Evolutionary conservation across 2,888 invertebrate species (phyloP).

Genomic region (Lepidochrysops patricia): DNA sequence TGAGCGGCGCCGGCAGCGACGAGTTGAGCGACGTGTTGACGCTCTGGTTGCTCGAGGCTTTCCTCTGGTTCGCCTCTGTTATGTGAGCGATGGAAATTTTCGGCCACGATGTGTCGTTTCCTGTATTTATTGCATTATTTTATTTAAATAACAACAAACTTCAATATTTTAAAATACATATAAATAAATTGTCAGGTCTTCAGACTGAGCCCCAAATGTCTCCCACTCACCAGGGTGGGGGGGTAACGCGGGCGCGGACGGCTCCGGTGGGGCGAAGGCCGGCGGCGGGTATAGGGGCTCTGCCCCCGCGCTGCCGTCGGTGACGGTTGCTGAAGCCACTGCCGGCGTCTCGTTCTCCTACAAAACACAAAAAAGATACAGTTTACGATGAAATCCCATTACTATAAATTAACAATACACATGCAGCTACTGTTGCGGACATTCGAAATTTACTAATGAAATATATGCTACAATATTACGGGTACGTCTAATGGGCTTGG

Average conservation of each 20-base stretch:
- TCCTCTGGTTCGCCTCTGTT: slow-evolving; percentile 57
- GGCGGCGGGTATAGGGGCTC: slow-evolving; percentile 22
- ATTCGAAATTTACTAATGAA: too few relatives aligned
- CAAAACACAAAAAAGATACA: too few relatives aligned
- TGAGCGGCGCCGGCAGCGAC: slow-evolving; percentile 20
- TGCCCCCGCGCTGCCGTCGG: not conserved
- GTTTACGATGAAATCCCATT: too few relatives aligned
- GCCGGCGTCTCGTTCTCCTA: slow-evolving; percentile 11
- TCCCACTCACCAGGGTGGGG: slow-evolving; percentile 28
- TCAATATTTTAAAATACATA: too few relatives aligned
- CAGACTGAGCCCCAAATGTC: slow-evolving; percentile 12
- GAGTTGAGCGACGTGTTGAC: slow-evolving; percentile 29
- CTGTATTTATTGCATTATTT: slow-evolving; percentile 28
- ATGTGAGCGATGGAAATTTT: slow-evolving; percentile 62
- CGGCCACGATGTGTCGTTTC: slow-evolving; percentile 58
- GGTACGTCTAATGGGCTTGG: too few relatives aligned
- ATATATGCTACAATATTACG: too few relatives aligned
- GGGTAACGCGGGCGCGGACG: slow-evolving; percentile 28
- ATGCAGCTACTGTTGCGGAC: too few relatives aligned
- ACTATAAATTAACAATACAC: too few relatives aligned
- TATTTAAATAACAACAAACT: not conserved
- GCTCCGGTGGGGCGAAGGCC: slow-evolving; percentile 26
- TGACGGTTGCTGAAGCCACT: slow-evolving; percentile 14
- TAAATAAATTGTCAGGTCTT: not conserved
- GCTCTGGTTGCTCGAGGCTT: slow-evolving; percentile 48